phyloP scores from a whole-genome alignment of 2,888 invertebrate species.

The Scaptodrosophila latifasciaeformis region DNA sequence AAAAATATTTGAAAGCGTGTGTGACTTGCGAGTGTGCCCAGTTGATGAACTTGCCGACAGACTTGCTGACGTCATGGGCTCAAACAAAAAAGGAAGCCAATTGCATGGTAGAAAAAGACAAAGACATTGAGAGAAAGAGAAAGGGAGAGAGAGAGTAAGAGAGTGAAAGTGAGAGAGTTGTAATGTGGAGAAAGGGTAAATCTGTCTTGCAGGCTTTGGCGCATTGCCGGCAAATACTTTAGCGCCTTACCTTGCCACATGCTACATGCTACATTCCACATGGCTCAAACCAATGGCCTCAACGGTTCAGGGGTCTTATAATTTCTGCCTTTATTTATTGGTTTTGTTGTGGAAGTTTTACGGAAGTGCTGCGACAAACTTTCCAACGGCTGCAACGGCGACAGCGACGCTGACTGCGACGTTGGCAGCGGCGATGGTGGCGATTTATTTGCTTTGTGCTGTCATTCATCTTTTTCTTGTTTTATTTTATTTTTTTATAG shows the following conservation, averaged over 20 bases:
- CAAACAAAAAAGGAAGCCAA: too few relatives aligned
- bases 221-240: neutral
- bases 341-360: conserved; percentile 1
- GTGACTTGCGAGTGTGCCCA: too few relatives aligned
- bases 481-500: neutral
- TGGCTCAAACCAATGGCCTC: conserved; percentile 1
- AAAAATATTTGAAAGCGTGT: too few relatives aligned
- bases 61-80: too few relatives aligned
- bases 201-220: conserved; percentile 8
- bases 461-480: conserved; percentile 59
- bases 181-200: neutral
- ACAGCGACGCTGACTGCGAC: conserved; percentile 23
- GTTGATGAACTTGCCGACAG: too few relatives aligned
- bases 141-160: neutral
- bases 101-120: too few relatives aligned
- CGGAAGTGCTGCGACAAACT: conserved; percentile 6
- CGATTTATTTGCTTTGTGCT: conserved; percentile 53
- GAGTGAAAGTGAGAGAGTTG: neutral
- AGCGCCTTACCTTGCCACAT: conserved; percentile 14
- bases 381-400: conserved; percentile 27
- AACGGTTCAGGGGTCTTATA: neutral
- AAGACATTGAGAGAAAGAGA: neutral
- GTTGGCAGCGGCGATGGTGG: conserved; percentile 4
- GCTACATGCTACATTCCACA: conserved; percentile 1
- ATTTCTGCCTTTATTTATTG: neutral